Evolutionary conservation across 2,888 invertebrate genomes (phyloP).

Genomic region (Tethea ocularis): DNA sequence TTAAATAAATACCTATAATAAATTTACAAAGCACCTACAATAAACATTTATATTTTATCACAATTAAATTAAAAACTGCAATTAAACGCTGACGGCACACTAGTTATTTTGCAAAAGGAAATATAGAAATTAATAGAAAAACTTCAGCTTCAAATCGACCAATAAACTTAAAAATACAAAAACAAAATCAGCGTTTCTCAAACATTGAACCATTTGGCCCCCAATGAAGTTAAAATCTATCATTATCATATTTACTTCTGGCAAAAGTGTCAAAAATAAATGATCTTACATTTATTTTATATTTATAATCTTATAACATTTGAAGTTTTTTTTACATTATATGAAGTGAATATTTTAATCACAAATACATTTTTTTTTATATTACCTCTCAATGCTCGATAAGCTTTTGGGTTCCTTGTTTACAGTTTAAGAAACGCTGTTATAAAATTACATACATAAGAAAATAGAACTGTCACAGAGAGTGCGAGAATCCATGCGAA

Average conservation of each 20-base stretch:
- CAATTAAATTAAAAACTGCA: not conserved
- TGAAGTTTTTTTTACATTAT: no score
- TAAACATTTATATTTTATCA: not conserved
- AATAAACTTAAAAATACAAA: not conserved
- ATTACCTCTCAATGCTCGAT: not conserved
- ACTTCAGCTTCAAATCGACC: not conserved
- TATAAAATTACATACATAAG: not conserved
- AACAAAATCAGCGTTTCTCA: not conserved
- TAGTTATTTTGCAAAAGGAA: not conserved
- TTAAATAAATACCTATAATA: not conserved
- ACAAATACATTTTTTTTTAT: no score
- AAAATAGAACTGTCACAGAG: not conserved
- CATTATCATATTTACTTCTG: no score
- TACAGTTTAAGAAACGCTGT: constrained; percentile 2
- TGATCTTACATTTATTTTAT: no score
- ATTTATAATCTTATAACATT: no score
- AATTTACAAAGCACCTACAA: not conserved
- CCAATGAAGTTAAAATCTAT: not conserved
- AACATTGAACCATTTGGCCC: not conserved
- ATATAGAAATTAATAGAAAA: not conserved
- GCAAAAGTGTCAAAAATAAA: no score
- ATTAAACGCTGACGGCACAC: not conserved
- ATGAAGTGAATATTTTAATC: no score
- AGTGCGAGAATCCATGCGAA: constrained; percentile 8
- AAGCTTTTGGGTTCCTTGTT: not conserved